Base-by-base conservation (phyloP, 2,888 invertebrate genomes). In the Aplocera efformata region DNA sequence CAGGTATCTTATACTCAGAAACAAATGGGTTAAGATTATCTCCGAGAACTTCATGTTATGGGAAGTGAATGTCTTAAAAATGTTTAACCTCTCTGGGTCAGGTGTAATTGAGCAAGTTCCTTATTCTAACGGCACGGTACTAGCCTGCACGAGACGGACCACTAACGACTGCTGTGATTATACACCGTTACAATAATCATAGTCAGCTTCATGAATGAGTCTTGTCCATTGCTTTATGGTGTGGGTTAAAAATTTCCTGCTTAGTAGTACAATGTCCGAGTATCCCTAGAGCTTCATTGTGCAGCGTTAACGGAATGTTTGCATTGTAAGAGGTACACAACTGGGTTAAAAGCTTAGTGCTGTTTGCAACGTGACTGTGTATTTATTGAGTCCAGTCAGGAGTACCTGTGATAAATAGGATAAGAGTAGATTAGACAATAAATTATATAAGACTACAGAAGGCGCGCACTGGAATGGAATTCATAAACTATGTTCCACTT, bases 301-400 rank as follows among this genome's bases (percentile, higher is more conserved):
- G 63, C 57, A 63, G 65, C 65, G 66, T 64, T 67, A 72, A 64
- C 64, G 63, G 68, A 70, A 71, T 73, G 73, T 70, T 69, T 73
- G 65, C 68, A 67, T 69, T 67, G 64, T 61, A 60, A 63, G 65
- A 58, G 50, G 49, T 49, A 46, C 48, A 63, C 59, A 72, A 74
- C 72, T 72, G 61, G 75, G 77, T 77, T 79, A 82, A 78, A 80
- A 81, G 82, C 79, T 78, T 76, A 77, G 61, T 60, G 69, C 50
- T 72, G 73, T 79, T 54, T 37, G 50, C 52, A 51, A 45, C 56
- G 45, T 54, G 49, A 45, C 43, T 42, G 38, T 29, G 32, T 32
- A 36, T 50, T 49, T 32, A 36, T 50, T 49, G 49, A 48, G 55
- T 46, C 48, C 42, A 55, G 37, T n/a, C 28, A n/a, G n/a, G 50